Base-by-base conservation (phyloP, 2,113 vertebrate species). In the Syngnathus typhle region DNA sequence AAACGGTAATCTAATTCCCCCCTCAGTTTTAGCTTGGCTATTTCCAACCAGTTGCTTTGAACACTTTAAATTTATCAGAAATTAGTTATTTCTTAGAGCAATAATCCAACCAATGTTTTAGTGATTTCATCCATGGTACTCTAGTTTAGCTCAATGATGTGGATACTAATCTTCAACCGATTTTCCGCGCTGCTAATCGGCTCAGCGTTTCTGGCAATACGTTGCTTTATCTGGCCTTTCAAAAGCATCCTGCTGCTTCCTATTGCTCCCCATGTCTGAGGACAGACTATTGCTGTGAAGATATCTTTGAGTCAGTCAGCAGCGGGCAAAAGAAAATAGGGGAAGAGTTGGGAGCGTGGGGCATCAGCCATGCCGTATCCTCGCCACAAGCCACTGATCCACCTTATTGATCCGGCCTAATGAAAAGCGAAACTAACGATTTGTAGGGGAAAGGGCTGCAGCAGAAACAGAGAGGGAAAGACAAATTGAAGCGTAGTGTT, bases 401-500 rank as follows among this genome's bases (percentile, higher is more conserved):
- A 49, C 71, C 76, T 68, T 83, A 90, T 91, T 64, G 88, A 92
- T 91, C 85, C 71, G 46, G 68, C 66, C 87, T 83, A 84, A 84
- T 91, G 91, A 93, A 90, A 91, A 92, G 89, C 70, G 84, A 89
- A 87, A 76, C 46, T 18, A 71, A 82, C 68, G 85, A 88, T 88
- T 72, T 58, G 79, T 76, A 64, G 59, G 62, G 7, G 6, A 15
- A 67, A 84, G 77, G 67, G 72, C 0, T 13, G 4, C 1, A 49
- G 75, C 74, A 64, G 71, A 74, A 80, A 63, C 80, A 66, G 70
- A 38, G 52, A 71, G 69, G 38, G 39, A 46, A 83, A 88, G 87
- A 90, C 78, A 88, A 86, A 90, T 86, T 82, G 75, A 39, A 32
- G 68, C 77, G 59, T 73, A 69, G 61, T 56, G n/a, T 86, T 75